Base-by-base conservation (phyloP, 2,113 vertebrate genomes). In the Bufo bufo region DNA sequence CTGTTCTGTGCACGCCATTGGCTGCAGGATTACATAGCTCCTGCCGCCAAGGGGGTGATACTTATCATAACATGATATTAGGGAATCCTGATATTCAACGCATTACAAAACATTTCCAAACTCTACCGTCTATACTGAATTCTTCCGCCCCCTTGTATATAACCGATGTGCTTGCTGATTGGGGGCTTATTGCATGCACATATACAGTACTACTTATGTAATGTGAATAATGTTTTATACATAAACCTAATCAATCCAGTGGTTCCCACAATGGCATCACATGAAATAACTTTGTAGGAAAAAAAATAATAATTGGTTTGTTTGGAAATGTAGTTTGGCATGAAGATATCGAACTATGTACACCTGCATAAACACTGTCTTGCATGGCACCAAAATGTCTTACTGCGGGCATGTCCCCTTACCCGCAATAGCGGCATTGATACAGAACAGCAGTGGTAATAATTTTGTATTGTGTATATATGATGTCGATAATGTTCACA, bases 371-470 rank as follows among this genome's bases (percentile, higher is more conserved):
- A 3, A 10, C 56, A 52, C 12, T 13, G 54, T 33, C 50, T 72
- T 84, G 82, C 82, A 84, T 84, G 82, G 65, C 50, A 43, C 23
- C 54, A 80, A 33, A 52, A 66, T 58, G 20, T 84, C 10, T 33
- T 66, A 52, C 47, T 69, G 47, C 43, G 63, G 80, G 80, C 80
- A 63, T 82, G 45, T 65, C n/a, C 59, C 8, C 14, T 56, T 4
- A 58, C 50, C 77, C 20, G 23, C 17, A 12, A 11, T 23, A 52
- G 4, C 75, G 19, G 49, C 47, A 52, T 17, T 20, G 43, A 9
- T 20, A 10, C 45, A 50, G 16, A 52, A 23, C 20, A 56, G n/a
- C 6, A 33, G 77, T 58, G 52, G 54, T 80, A 12, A 56, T 23
- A 23, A 33, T 14, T 13, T 33, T 56, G 3, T 61, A 58, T 59